A percentile compares a stretch with the other conserved stretches of the same genome.
Evolutionary conservation across 2,113 vertebrate genomes (phyloP).

Genomic region (Carassius auratus): DNA sequence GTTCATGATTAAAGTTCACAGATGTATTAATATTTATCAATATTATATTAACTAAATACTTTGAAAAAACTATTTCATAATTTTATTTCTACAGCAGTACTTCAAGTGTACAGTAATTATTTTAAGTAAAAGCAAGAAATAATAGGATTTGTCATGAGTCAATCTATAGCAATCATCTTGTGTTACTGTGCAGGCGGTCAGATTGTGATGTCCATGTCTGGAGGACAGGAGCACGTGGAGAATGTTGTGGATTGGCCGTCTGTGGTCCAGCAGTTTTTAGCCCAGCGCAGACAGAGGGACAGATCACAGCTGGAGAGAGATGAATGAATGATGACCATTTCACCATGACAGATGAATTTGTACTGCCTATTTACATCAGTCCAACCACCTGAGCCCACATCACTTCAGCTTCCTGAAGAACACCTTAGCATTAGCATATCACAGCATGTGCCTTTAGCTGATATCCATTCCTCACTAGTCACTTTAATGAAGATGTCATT

Average conservation of each 20-base stretch:
- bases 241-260: slow-evolving; percentile 55
- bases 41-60: too few species aligned
- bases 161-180: background rate
- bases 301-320: slow-evolving; percentile 17
- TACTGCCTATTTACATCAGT: background rate
- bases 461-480: background rate
- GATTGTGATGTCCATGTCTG: background rate
- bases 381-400: background rate
- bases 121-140: background rate
- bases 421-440: background rate
- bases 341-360: background rate
- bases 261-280: slow-evolving; percentile 50
- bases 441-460: background rate
- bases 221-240: slow-evolving; percentile 37
- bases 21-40: too few species aligned
- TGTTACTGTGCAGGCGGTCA: slow-evolving; percentile 45
- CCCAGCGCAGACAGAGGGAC: slow-evolving; percentile 48
- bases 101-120: too few species aligned
- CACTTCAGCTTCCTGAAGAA: background rate
- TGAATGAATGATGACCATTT: background rate
- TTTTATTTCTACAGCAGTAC: too few species aligned
- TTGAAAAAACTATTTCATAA: too few species aligned
- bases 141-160: background rate
- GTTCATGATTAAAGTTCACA: too few species aligned
- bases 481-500: background rate